Conservation (phyloP, 2,888 invertebrate genomes). For the Cantharis nigra region DNA sequence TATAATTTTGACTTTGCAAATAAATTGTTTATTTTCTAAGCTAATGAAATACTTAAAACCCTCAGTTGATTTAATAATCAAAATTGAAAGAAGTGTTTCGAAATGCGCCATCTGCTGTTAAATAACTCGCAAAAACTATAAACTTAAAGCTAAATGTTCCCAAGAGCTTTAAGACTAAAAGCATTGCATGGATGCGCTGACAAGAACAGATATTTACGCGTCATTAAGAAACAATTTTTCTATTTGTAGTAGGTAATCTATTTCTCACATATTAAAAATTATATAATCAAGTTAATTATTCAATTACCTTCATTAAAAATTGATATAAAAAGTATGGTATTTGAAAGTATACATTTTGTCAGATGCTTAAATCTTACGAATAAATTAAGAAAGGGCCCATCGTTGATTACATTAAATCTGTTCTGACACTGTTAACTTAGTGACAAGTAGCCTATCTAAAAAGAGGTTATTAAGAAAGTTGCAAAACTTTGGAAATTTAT, state of each 20-base stretch:
- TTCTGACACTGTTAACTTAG: constrained; percentile 27
- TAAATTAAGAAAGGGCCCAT: constrained; percentile 1
- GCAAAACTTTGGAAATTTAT: constrained; percentile 33
- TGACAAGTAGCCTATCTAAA: constrained; percentile 32
- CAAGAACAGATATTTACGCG: background rate
- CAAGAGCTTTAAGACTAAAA: constrained; percentile 13
- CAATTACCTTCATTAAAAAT: background rate
- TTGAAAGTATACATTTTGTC: background rate
- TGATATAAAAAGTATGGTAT: background rate
- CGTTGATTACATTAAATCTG: constrained; percentile 26
- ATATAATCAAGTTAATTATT: background rate
- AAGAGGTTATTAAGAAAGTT: constrained; percentile 34
- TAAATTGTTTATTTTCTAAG: background rate
- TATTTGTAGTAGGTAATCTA: background rate
- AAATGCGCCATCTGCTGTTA: constrained; percentile 1
- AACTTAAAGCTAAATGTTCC: constrained; percentile 13
- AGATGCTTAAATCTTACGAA: background rate
- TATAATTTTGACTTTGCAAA: background rate
- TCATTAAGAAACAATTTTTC: background rate
- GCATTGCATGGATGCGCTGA: constrained; percentile 6
- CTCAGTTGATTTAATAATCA: background rate
- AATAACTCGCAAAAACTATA: constrained; percentile 7
- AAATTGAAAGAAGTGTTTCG: background rate
- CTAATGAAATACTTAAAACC: background rate
- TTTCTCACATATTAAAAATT: background rate